A percentile compares a stretch with the other conserved stretches of the same genome.
phyloP scores from a whole-genome alignment of 1,140 invertebrate species.

The Leucophenga varia region DNA sequence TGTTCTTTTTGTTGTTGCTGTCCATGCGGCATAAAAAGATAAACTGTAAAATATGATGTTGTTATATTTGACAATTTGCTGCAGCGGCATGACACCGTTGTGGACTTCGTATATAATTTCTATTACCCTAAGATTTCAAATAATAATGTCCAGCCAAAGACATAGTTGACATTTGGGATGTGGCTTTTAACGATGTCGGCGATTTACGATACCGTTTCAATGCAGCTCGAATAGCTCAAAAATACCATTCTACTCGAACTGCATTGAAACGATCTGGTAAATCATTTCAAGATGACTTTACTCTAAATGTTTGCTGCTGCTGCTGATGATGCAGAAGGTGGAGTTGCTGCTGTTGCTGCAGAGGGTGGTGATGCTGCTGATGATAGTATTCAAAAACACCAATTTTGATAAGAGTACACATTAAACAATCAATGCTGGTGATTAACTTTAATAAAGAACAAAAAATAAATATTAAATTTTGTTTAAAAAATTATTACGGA shows the following conservation, averaged over 20 bases:
- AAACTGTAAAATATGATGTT: not conserved
- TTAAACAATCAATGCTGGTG: conserved; percentile 13
- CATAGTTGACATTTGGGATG: too few species aligned
- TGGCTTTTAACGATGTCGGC: too few species aligned
- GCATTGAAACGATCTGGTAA: too few species aligned
- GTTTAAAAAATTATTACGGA: too few species aligned
- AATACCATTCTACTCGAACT: too few species aligned
- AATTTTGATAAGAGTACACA: conserved; percentile 16
- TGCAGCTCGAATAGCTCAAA: too few species aligned
- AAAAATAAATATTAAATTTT: not conserved
- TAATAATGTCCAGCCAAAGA: too few species aligned
- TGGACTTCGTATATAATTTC: conserved; percentile 1
- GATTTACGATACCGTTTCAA: too few species aligned
- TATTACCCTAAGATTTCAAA: too few species aligned
- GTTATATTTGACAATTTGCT: conserved; percentile 1
- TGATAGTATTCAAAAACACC: conserved; percentile 14
- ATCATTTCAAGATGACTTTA: too few species aligned
- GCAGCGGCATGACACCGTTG: not conserved
- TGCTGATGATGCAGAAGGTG: not conserved
- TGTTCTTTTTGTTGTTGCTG: not conserved
- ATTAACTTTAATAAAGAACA: conserved; percentile 20
- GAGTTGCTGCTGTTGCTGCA: conserved; percentile 7
- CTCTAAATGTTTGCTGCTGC: too few species aligned
- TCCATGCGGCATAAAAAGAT: not conserved
- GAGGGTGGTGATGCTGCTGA: conserved; percentile 7